A percentile compares a stretch with the other conserved stretches of the same genome.
phyloP scores from a whole-genome alignment of 2,888 invertebrate species.

The Torymus texanus region DNA sequence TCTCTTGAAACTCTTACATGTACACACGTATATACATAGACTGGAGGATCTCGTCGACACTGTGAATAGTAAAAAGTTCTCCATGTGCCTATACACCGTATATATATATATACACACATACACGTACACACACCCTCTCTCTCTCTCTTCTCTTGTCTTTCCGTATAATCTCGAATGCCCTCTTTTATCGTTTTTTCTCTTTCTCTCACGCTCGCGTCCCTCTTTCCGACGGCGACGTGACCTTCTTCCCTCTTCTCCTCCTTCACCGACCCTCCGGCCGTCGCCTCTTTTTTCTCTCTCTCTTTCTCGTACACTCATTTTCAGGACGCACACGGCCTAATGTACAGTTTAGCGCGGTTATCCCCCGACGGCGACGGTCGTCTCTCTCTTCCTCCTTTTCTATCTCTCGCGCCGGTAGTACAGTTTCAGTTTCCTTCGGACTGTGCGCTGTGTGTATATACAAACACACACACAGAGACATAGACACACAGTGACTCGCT shows the following conservation, averaged over 20 bases:
- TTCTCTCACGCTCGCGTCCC: too few species aligned
- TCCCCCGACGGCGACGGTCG: conserved; percentile 37
- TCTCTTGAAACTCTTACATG: conserved; percentile 17
- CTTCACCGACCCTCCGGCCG: conserved; percentile 27
- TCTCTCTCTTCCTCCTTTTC: conserved; percentile 5
- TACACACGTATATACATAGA: conserved; percentile 7
- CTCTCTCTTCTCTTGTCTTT: not conserved
- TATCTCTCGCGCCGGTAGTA: conserved; percentile 12
- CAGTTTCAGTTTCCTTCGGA: not conserved
- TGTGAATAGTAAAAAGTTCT: not conserved
- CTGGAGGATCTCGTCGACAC: not conserved
- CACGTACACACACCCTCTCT: not conserved
- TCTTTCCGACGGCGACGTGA: too few species aligned
- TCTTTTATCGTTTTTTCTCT: conserved; percentile 8
- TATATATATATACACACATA: not conserved
- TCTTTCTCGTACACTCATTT: conserved; percentile 2
- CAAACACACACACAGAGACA: not conserved
- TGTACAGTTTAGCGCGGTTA: conserved; percentile 36
- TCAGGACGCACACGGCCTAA: conserved; percentile 22
- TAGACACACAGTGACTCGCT: not conserved
- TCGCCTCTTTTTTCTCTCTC: conserved; percentile 17
- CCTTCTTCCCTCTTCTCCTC: conserved; percentile 3
- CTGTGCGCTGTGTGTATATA: too few species aligned
- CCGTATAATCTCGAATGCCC: conserved; percentile 5
- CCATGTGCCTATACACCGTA: too few species aligned